phyloP scores from a whole-genome alignment of 2,888 invertebrate species.

The Sisyra nigra region DNA sequence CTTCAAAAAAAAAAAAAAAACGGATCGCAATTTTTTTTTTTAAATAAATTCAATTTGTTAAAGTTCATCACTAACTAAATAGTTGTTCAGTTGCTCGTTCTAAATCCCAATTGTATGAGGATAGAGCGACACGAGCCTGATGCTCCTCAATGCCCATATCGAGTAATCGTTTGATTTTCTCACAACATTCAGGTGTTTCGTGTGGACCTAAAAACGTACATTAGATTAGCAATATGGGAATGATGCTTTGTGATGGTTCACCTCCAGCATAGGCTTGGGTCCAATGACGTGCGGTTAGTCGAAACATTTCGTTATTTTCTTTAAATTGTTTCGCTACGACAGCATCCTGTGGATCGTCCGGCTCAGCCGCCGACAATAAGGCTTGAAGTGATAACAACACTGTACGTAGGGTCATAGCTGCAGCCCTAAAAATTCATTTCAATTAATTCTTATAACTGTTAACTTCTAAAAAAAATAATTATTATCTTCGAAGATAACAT shows the following conservation, averaged over 20 bases:
- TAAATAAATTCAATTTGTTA: neutral
- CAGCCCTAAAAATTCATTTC: constrained; percentile 52
- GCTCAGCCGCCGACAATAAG: constrained; percentile 78
- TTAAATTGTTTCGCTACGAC: constrained; percentile 96
- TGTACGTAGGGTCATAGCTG: constrained; percentile 93
- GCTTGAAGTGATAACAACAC: constrained; percentile 93
- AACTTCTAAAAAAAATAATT: neutral
- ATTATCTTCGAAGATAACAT: neutral
- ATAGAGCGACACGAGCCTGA: constrained; percentile 76
- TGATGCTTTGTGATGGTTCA: constrained; percentile 17
- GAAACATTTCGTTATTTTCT: constrained; percentile 73
- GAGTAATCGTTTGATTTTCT: constrained; percentile 71
- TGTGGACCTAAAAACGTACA: constrained; percentile 40
- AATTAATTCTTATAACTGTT: constrained; percentile 4
- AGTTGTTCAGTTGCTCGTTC: constrained; percentile 82
- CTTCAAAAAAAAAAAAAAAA: no score
- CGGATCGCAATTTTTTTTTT: no score
- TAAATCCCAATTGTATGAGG: constrained; percentile 84
- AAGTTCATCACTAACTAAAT: constrained; percentile 47
- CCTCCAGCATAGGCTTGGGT: constrained; percentile 86
- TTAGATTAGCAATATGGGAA: constrained; percentile 2
- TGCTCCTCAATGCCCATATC: constrained; percentile 93
- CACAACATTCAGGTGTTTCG: constrained; percentile 62
- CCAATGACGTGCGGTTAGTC: constrained; percentile 90
- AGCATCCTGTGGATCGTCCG: constrained; percentile 90